Evolutionary conservation across 2,797 vertebrate genomes (phyloP).

Genomic region (Tauraco hartlaubi): DNA sequence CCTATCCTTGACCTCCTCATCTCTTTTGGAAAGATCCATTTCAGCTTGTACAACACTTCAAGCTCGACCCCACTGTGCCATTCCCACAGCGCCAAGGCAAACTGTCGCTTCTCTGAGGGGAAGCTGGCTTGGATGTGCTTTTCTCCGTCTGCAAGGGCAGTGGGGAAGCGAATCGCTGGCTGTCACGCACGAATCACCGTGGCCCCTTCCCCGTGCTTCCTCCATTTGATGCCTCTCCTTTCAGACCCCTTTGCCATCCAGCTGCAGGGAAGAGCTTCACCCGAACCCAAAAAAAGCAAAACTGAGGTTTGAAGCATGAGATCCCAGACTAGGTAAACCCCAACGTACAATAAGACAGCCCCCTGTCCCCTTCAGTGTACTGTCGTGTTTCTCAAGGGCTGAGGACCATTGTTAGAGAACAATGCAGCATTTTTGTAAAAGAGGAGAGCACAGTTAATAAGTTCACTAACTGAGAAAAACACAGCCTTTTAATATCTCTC

Average conservation of each 20-base stretch:
- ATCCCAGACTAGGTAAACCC: not conserved
- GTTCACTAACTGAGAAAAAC: conserved; percentile 67
- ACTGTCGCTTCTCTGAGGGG: not conserved
- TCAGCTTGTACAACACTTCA: not conserved
- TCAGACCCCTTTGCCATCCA: not conserved
- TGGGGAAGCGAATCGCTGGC: rapidly evolving
- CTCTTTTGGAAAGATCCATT: not conserved
- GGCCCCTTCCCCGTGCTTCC: not conserved
- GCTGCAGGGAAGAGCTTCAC: not conserved
- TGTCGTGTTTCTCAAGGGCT: not conserved
- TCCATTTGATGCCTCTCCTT: rapidly evolving
- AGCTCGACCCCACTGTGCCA: not conserved
- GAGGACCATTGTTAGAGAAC: conserved; percentile 53
- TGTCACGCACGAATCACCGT: rapidly evolving
- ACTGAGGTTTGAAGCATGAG: not conserved
- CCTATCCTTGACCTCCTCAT: not conserved
- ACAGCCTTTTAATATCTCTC: conserved; percentile 68
- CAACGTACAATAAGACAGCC: not conserved
- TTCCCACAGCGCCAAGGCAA: not conserved
- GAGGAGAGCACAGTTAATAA: conserved; percentile 62
- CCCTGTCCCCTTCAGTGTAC: rapidly evolving
- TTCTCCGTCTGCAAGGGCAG: not conserved
- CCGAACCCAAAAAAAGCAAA: not conserved
- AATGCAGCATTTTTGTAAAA: conserved; percentile 56
- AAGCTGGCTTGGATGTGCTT: rapidly evolving